Evolutionary conservation across 2,888 invertebrate genomes (phyloP), one percentile per base, ranked within the genome.

Genomic region (Acanthopleura granulata): DNA sequence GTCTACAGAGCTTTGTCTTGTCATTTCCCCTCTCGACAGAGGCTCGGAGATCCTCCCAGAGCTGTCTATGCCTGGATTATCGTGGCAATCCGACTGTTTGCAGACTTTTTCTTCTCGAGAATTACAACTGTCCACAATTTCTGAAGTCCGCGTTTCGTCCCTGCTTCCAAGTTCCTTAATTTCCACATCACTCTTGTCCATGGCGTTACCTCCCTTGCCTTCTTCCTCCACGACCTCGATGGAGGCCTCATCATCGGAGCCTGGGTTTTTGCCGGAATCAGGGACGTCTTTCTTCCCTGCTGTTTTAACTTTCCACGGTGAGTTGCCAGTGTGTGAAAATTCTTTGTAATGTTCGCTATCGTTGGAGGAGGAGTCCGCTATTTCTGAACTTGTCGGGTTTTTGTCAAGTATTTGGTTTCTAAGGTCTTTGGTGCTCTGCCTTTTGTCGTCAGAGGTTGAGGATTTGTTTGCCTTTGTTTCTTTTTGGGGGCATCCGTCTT

Each of bases 31-130:
- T 9, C 22, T 12, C 3, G 57, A n/a, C 12, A 57, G 57, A n/a
- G 66, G 66, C 25, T 66, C 66, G 16, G 66, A 66, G 6, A 66
- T 66, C 6, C 66, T 22, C 29, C 66, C 66, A 18, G 66, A 22
- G 25, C 66, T 66, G 25, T 66, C 66, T 22, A 66, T 25, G 18
- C 66, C 25, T 66, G 57, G 57, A n/a, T n/a, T 22, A 57, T 57
- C 57, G 57, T 40, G 40, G 40, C 40, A 40, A 9, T 40, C 40
- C 40, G 40, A 40, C 40, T 40, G 40, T 40, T 40, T 40, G 40
- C 40, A 40, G 9, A 40, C 9, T 9, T 40, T 40, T 6, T 40
- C 40, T 9, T 40, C 40, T 9, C 40, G 40, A 40, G 40, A 40
- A 40, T 9, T 40, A 40, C 40, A 40, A 40, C 40, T 40, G 40